phyloP scores from a whole-genome alignment of 2,888 invertebrate genomes.

The Axea sp. region DNA sequence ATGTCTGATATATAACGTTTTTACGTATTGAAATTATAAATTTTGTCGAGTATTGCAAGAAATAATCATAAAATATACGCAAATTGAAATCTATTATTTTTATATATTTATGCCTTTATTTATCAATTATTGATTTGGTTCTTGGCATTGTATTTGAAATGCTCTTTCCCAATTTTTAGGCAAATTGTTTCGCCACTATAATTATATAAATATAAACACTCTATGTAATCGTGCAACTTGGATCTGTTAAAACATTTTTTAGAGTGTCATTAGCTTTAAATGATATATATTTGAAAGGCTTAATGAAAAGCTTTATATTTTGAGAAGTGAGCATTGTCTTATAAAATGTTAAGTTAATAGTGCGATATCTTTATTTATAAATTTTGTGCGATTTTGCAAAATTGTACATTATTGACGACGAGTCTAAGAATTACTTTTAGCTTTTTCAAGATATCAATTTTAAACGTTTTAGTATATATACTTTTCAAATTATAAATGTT shows the following conservation, averaged over 20 bases:
- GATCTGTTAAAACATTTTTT: conserved; percentile 8
- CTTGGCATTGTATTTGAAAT: too few species aligned
- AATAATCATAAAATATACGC: too few species aligned
- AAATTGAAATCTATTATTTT: too few species aligned
- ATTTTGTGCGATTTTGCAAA: conserved; percentile 46
- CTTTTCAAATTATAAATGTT: too few species aligned
- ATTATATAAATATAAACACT: too few species aligned
- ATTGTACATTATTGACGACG: conserved; percentile 45
- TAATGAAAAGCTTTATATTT: conserved; percentile 3
- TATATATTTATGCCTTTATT: too few species aligned
- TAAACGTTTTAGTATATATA: too few species aligned
- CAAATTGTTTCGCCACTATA: too few species aligned
- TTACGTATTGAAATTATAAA: neutral
- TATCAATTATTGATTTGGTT: too few species aligned
- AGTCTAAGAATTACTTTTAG: conserved; percentile 43
- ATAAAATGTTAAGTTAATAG: conserved; percentile 17
- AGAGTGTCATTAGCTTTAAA: conserved; percentile 16
- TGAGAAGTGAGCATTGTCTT: conserved; percentile 28
- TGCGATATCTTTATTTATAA: conserved; percentile 25
- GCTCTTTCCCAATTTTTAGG: too few species aligned
- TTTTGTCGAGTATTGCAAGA: too few species aligned
- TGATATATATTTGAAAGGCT: too few species aligned
- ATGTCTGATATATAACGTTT: conserved; percentile 7
- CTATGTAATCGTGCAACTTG: conserved; percentile 47
- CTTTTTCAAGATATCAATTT: conserved; percentile 30